Base-by-base conservation (phyloP, 2,797 vertebrate species). In the Carcharodon carcharias region DNA sequence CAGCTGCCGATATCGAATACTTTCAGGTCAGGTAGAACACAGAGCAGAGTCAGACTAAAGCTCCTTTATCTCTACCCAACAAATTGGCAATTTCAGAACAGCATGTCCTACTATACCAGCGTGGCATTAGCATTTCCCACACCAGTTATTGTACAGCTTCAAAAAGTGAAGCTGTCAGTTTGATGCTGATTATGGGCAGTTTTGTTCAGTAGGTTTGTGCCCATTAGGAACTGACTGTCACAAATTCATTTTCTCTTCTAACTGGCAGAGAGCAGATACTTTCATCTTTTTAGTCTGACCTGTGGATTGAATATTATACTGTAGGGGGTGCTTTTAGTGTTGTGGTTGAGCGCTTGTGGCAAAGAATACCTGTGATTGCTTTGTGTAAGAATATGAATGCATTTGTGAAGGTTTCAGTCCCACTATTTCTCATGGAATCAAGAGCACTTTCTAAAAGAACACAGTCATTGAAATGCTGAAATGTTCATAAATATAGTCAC, bases 331-430 rank as follows among this genome's bases (percentile, higher is more conserved):
- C 56, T 35, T 61, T 91, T 65, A 67, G 63, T 40, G 82, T 85
- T 93, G 40, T 65, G 91, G 21, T 45, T 40, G 61, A 40, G 21
- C n/a, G n/a, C 61, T 67, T 21, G 58, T 26, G n/a, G 63, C n/a
- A 45, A 67, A 67, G n/a, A 93, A 67, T 67, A 67, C 63, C 61
- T 92, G 89, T 65, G 89, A 92, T 92, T 93, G n/a, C 91, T 40
- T 93, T 93, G 63, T 67, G 26, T 93, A 63, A 93, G 91, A 40
- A 40, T 92, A 35, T 92, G 63, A 92, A 21, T 65, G 45, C 16
- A 9, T 26, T 93, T 54, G 50, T 67, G 40, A 40, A 67, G 12
- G 2, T 67, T 85, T 93, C 63, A 23, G 91, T 63, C 40, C 23
- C n/a, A 12, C 91, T 40, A 26, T 26, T 93, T 67, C n/a, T 93